Conservation (phyloP, 2,888 invertebrate species). For the Polia nebulosa region DNA sequence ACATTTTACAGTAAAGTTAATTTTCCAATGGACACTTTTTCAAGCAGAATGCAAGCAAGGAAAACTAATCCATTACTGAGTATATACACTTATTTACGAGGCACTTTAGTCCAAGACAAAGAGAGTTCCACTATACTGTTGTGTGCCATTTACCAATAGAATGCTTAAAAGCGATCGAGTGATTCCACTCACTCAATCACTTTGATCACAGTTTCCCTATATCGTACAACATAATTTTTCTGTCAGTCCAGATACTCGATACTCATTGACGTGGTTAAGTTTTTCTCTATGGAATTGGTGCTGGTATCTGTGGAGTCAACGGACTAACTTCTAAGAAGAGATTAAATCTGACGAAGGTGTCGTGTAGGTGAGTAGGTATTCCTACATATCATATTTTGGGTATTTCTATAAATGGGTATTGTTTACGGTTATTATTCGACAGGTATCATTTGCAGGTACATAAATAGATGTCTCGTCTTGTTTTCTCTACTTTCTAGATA, state of each 20-base stretch:
- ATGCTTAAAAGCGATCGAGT: constrained; percentile 32
- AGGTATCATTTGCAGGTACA: background rate
- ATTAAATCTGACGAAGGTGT: constrained; percentile 1
- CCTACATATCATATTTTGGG: background rate
- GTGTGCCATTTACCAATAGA: constrained; percentile 18
- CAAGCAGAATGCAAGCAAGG: background rate
- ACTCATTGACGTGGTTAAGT: constrained; percentile 12
- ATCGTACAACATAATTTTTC: constrained; percentile 43
- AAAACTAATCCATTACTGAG: constrained; percentile 44
- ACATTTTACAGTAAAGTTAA: background rate
- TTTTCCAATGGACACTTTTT: constrained; percentile 1
- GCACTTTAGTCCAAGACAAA: constrained; percentile 17
- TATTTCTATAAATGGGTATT: background rate
- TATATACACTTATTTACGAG: constrained; percentile 13
- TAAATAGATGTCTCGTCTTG: background rate
- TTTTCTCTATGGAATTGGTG: background rate
- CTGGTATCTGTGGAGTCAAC: background rate
- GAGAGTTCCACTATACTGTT: constrained; percentile 8
- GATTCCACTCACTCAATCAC: constrained; percentile 31
- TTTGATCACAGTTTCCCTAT: constrained; percentile 53
- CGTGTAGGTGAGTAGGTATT: background rate
- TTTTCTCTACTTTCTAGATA: background rate
- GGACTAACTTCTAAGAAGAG: background rate
- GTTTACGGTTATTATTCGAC: background rate
- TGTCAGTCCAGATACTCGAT: constrained; percentile 41